Evolutionary conservation across 2,888 invertebrate genomes (phyloP).

Genomic region (Mimas tiliae): DNA sequence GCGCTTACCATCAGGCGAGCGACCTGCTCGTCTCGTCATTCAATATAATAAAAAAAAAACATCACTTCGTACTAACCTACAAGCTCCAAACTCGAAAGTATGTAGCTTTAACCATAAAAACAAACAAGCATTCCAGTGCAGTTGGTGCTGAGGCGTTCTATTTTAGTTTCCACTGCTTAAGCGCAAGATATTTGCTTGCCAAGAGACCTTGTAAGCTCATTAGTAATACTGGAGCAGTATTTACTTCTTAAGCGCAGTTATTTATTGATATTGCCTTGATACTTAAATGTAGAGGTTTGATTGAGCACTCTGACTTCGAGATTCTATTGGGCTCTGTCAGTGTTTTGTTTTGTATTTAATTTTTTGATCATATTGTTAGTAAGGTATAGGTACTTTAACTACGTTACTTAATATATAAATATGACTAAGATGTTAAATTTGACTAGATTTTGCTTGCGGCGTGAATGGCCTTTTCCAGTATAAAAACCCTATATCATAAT

Average conservation of each 20-base stretch:
- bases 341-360: too few relatives aligned
- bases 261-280: slow-evolving; percentile 12
- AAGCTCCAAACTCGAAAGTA: background rate
- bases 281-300: background rate
- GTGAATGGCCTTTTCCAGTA: too few relatives aligned
- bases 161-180: slow-evolving; percentile 56
- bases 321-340: background rate
- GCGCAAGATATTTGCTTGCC: slow-evolving; percentile 66
- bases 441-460: too few relatives aligned
- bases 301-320: background rate
- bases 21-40: too few relatives aligned
- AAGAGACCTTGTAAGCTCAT: slow-evolving; percentile 68
- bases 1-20: too few relatives aligned
- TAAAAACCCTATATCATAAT: too few relatives aligned
- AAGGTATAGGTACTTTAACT: too few relatives aligned
- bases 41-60: background rate
- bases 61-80: background rate
- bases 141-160: slow-evolving; percentile 46
- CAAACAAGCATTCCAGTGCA: slow-evolving; percentile 41
- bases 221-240: slow-evolving; percentile 52
- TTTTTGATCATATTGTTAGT: too few relatives aligned
- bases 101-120: slow-evolving; percentile 21
- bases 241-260: background rate
- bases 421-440: too few relatives aligned
- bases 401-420: too few relatives aligned